phyloP scores from a whole-genome alignment of 1,140 invertebrate genomes.

The Drosophila navojoa region DNA sequence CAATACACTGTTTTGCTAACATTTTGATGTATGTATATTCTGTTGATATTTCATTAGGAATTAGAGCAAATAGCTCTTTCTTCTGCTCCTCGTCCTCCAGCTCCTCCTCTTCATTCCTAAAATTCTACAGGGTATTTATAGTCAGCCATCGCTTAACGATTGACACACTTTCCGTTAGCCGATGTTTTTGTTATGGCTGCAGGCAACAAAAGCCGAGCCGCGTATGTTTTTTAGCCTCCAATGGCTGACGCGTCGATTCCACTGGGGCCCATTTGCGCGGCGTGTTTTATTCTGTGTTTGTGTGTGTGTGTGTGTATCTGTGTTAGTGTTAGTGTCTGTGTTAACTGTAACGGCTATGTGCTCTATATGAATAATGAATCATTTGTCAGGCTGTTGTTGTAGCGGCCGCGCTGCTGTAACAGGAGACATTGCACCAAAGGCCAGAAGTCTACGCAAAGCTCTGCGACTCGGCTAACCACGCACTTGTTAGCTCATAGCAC shows the following conservation, averaged over 20 bases:
- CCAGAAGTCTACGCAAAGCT: slow-evolving; percentile 53
- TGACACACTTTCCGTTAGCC: slow-evolving; percentile 27
- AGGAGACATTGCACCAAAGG: slow-evolving; percentile 59
- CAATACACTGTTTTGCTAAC: no score
- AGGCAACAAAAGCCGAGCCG: slow-evolving; percentile 37
- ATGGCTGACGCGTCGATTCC: slow-evolving; percentile 44
- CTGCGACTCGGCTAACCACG: slow-evolving; percentile 38
- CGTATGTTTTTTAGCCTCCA: slow-evolving; percentile 36
- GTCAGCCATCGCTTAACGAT: slow-evolving; percentile 27
- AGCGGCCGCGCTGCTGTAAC: slow-evolving; percentile 44
- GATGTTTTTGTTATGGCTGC: slow-evolving; percentile 56
- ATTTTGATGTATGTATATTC: background rate
- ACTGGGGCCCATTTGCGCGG: slow-evolving; percentile 57
- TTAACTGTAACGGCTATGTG: slow-evolving; percentile 21
- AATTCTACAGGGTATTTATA: slow-evolving; percentile 19
- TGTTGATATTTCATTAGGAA: background rate
- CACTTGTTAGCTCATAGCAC: slow-evolving; percentile 35
- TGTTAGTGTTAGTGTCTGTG: slow-evolving; percentile 4
- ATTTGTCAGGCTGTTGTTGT: slow-evolving; percentile 66
- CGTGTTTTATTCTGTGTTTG: slow-evolving; percentile 11
- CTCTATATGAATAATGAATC: slow-evolving; percentile 77
- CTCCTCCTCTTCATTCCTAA: no score
- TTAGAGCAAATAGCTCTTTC: no score
- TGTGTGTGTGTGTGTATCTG: slow-evolving; percentile 13
- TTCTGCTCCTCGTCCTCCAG: no score